These are phyloP conservation scores for Nymphalis c-album DNA, from an alignment of 2,888 invertebrate species.

Conservation along the genomic window DNA sequence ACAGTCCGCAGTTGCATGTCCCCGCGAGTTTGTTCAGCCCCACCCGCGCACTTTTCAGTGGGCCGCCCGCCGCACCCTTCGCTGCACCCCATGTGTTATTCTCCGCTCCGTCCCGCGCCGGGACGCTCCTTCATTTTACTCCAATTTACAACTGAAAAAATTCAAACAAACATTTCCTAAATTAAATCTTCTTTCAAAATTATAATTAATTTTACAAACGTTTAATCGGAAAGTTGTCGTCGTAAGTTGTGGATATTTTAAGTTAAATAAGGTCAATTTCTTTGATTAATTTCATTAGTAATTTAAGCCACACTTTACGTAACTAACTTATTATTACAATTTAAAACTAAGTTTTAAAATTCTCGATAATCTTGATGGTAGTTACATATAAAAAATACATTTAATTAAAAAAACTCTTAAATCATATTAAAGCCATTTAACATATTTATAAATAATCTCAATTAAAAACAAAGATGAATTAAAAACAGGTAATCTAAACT, in stretches of 20 bases:
- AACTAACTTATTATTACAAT: not conserved
- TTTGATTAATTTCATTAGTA: not conserved
- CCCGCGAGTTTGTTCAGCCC: constrained; percentile 82
- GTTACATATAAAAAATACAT: too few relatives aligned
- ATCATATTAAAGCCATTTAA: not conserved
- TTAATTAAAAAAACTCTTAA: not conserved
- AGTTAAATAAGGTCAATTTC: not conserved
- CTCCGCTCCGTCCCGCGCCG: constrained; percentile 73
- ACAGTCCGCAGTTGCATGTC: constrained; percentile 58
- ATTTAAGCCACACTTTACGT: not conserved
- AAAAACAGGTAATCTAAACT: not conserved
- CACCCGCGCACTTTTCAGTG: constrained; percentile 81
- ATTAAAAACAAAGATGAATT: too few relatives aligned
- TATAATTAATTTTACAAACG: constrained; percentile 43
- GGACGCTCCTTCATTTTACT: constrained; percentile 81
- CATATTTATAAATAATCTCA: constrained; percentile 6
- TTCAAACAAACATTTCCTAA: constrained; percentile 73
- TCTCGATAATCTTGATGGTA: too few relatives aligned
- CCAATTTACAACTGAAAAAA: constrained; percentile 81
- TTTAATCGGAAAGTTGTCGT: constrained; percentile 7
- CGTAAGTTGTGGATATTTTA: not conserved
- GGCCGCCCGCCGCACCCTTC: constrained; percentile 77
- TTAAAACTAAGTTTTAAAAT: not conserved
- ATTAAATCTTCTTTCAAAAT: constrained; percentile 53
- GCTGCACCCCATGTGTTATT: constrained; percentile 70